Conservation (phyloP, 2,113 vertebrate genomes). For the Rana temporaria region DNA sequence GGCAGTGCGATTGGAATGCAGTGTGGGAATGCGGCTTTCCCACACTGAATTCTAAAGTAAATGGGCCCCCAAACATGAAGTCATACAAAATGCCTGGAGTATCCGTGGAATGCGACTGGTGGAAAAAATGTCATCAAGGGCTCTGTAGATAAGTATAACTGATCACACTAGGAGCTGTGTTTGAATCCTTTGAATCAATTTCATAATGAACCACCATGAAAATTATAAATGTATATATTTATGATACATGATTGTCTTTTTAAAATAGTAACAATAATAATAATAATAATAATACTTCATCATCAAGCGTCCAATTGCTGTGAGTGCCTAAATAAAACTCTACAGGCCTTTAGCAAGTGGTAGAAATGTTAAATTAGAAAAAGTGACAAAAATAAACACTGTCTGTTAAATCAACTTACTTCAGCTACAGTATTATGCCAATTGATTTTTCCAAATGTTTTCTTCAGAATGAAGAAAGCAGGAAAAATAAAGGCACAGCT, state of each 20-base stretch:
- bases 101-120: too few relatives aligned
- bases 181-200: too few relatives aligned
- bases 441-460: conserved; percentile 73
- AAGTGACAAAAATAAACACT: conserved; percentile 92
- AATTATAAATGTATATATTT: too few relatives aligned
- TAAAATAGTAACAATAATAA: conserved; percentile 67
- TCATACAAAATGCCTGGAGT: too few relatives aligned
- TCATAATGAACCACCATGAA: too few relatives aligned
- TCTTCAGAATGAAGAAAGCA: conserved; percentile 62
- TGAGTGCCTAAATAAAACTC: conserved; percentile 71
- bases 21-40: too few relatives aligned
- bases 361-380: conserved; percentile 85
- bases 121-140: too few relatives aligned
- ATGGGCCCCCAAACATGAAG: too few relatives aligned
- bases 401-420: conserved; percentile 85
- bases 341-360: conserved; percentile 70
- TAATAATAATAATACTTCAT: conserved; percentile 61
- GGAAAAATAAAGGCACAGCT: conserved; percentile 78
- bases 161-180: too few relatives aligned
- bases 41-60: too few relatives aligned
- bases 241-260: conserved; percentile 61
- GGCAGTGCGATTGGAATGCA: too few relatives aligned
- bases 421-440: conserved; percentile 73
- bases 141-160: too few relatives aligned
- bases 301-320: conserved; percentile 69